A percentile compares a stretch with the other conserved stretches of the same genome.
Conservation (phyloP, 2,797 vertebrate genomes). For the Columba guinea region DNA sequence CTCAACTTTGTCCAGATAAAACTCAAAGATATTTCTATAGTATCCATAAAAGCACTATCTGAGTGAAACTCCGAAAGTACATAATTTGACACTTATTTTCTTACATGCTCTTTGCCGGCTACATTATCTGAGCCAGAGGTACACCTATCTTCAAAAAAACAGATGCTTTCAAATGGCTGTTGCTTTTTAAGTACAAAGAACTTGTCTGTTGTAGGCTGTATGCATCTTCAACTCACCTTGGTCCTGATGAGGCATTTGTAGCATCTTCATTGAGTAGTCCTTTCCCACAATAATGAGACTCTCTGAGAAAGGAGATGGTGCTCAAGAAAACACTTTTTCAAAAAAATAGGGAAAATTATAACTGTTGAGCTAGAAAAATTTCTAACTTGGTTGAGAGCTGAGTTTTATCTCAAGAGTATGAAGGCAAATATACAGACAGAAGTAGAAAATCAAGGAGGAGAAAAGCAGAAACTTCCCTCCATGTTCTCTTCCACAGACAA, state of each 20-base stretch:
- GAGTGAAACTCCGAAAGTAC: background rate
- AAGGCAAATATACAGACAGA: background rate
- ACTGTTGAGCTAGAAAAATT: background rate
- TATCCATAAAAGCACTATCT: background rate
- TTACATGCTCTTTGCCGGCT: background rate
- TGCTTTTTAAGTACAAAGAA: conserved; percentile 8
- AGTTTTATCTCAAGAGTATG: background rate
- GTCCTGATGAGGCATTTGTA: background rate
- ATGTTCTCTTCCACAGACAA: background rate
- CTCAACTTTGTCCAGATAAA: background rate
- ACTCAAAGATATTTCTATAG: background rate
- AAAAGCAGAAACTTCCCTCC: background rate
- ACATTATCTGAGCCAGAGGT: background rate
- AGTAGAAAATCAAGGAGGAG: background rate
- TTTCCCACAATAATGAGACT: background rate
- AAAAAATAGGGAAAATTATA: background rate
- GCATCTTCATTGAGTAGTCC: background rate
- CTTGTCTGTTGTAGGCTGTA: background rate
- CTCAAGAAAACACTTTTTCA: background rate
- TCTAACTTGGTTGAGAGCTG: background rate
- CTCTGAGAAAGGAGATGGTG: background rate
- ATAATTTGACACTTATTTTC: background rate
- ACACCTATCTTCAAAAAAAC: background rate
- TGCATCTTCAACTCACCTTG: background rate
- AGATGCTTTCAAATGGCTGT: background rate